phyloP scores from a whole-genome alignment of 2,888 invertebrate genomes.

The Tryphoninae sp. region DNA sequence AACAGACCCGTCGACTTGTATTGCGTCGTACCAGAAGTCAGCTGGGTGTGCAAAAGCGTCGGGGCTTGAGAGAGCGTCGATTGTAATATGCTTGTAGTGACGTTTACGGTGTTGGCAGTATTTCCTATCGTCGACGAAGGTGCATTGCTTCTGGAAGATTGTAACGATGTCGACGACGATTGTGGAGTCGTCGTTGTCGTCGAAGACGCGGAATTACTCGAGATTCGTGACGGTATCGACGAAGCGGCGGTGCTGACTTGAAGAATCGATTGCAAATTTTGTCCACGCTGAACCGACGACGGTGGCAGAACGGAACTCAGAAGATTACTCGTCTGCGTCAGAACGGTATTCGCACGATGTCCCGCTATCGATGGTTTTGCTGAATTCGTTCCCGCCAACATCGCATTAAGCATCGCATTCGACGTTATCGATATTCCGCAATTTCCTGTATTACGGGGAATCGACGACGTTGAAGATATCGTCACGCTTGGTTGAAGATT shows the following conservation, averaged over 20 bases:
- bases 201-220: conserved; percentile 61
- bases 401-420: conserved; percentile 80
- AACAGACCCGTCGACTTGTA: conserved; percentile 75
- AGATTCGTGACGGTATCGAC: conserved; percentile 63
- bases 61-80: conserved; percentile 79
- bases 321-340: conserved; percentile 77
- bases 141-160: conserved; percentile 73
- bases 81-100: conserved; percentile 78
- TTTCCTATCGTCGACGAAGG: conserved; percentile 73
- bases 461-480: conserved; percentile 59
- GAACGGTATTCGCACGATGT: conserved; percentile 73
- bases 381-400: conserved; percentile 77
- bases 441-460: conserved; percentile 50
- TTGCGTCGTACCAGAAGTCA: conserved; percentile 74
- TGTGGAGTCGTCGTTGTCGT: conserved; percentile 45
- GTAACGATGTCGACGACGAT: conserved; percentile 68
- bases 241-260: conserved; percentile 72
- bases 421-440: conserved; percentile 77
- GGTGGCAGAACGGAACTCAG: conserved; percentile 76
- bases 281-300: conserved; percentile 73
- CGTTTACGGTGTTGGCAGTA: conserved; percentile 71
- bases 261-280: conserved; percentile 75
- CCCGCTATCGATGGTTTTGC: conserved; percentile 76
- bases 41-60: conserved; percentile 76
- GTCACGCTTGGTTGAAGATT: conserved; percentile 76